phyloP scores from a whole-genome alignment of 1,140 invertebrate species.

The Drosophila pachea region DNA sequence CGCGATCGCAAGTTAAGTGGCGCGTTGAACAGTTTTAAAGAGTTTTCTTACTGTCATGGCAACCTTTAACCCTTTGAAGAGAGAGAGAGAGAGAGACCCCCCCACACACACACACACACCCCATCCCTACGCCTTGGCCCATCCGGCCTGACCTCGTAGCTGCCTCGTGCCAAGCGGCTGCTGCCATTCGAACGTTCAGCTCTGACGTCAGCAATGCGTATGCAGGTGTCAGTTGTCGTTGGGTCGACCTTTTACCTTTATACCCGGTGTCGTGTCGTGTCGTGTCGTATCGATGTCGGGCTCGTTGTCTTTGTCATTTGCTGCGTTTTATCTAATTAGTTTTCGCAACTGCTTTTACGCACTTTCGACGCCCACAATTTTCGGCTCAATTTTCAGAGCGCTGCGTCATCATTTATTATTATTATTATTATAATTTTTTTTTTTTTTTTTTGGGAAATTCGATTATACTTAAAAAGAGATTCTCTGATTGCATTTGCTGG shows the following conservation, averaged over 20 bases:
- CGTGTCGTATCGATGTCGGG: conserved; percentile 15
- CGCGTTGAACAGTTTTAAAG: too few relatives aligned
- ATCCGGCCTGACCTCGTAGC: neutral
- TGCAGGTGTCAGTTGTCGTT: conserved; percentile 17
- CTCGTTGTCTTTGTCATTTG: too few relatives aligned
- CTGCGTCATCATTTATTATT: neutral
- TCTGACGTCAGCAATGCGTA: conserved; percentile 31
- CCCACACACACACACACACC: too few relatives aligned
- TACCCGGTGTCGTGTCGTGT: too few relatives aligned
- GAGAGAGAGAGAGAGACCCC: too few relatives aligned
- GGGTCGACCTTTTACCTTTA: conserved; percentile 47
- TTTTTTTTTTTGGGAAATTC: conserved; percentile 18
- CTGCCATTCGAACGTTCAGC: too few relatives aligned
- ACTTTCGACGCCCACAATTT: conserved; percentile 54
- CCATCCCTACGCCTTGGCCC: too few relatives aligned
- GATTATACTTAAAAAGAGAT: conserved; percentile 31
- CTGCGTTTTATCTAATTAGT: conserved; percentile 56
- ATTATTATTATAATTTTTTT: too few relatives aligned
- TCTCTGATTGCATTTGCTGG: conserved; percentile 47
- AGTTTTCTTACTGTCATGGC: too few relatives aligned
- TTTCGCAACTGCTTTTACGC: conserved; percentile 44
- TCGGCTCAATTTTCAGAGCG: conserved; percentile 20
- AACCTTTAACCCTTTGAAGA: too few relatives aligned
- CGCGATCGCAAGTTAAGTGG: too few relatives aligned
- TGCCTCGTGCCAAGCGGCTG: neutral